phyloP scores from a whole-genome alignment of 2,797 vertebrate species.

The Ceyx erithaca region DNA sequence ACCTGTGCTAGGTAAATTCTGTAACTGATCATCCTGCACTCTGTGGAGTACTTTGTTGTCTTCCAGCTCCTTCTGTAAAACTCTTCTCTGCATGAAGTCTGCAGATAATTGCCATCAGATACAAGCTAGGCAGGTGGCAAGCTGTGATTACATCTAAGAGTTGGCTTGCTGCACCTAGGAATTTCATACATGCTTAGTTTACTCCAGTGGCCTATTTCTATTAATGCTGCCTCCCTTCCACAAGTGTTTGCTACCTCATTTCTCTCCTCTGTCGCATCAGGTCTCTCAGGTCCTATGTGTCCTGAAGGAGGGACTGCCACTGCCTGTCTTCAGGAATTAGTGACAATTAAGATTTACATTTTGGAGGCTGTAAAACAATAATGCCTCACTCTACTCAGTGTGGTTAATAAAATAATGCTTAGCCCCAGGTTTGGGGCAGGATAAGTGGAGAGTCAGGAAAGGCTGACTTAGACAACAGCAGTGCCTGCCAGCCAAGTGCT shows the following conservation, averaged over 20 bases:
- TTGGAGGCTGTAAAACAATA: not conserved
- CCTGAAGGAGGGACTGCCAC: not conserved
- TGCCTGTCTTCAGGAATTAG: not conserved
- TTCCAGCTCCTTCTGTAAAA: not conserved
- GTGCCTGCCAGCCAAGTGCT: not conserved
- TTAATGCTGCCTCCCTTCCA: not conserved
- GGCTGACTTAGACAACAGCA: not conserved
- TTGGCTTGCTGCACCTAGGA: conserved; percentile 15
- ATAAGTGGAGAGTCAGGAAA: not conserved
- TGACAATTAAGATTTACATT: not conserved
- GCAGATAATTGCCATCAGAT: conserved; percentile 13
- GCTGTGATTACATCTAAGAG: conserved; percentile 25
- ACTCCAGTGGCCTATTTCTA: not conserved
- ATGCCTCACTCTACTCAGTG: accelerated
- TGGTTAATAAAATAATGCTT: not conserved
- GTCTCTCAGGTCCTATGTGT: not conserved
- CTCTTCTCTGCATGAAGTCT: not conserved
- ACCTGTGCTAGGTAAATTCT: not conserved
- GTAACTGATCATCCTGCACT: not conserved
- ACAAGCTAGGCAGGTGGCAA: conserved; percentile 26
- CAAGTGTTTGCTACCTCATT: not conserved
- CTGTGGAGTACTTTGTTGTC: not conserved
- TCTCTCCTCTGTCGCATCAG: conserved; percentile 17
- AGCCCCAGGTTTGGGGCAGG: not conserved
- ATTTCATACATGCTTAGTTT: not conserved